Base-by-base conservation (phyloP, 2,113 vertebrate species). In the Corydoras sp. region DNA sequence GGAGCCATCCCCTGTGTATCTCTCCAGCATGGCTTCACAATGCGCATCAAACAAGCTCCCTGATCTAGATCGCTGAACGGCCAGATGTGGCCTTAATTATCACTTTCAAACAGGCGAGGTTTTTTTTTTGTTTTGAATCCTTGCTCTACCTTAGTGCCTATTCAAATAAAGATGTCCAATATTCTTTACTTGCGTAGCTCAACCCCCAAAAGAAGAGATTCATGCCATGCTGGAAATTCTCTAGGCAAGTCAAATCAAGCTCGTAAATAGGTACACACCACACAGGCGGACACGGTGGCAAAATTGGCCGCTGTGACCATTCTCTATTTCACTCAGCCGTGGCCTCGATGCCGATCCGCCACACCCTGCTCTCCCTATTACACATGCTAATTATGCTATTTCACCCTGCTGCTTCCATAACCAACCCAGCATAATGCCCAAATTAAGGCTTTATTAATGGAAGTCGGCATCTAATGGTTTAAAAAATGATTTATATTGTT, bases 401-500 rank as follows among this genome's bases (percentile, higher is more conserved):
- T 97, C 92, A 92, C 94, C 94, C 94, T 94, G 92, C 91, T 94
- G 95, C 94, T 94, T 97, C 93, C 94, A 96, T 98, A 98, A 98
- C 18, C 97, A 94, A 97, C 92, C 93, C 95, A 93, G 92, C 94
- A 95, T 98, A 98, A 98, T 98, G 93, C 93, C 92, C 94, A 96
- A 96, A 98, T 98, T 97, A 98, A 94, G 94, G 93, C 93, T 95
- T 95, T 94, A 98, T 98, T 98, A 97, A 98, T 97, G 94, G 93
- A 97, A 97, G 93, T 93, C 93, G 94, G 89, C 88, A 93, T 93
- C 93, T 97, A 97, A 98, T 98, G 93, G 97, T 94, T 96, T 94
- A 93, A 98, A 95, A 96, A 96, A 93, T 98, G 95, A 98, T 98
- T 97, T 98, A 97, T 98, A 98, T 97, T 97, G 95, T 96, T 98